Base-by-base conservation (phyloP, 2,113 vertebrate genomes). In the Erinaceus europaeus region DNA sequence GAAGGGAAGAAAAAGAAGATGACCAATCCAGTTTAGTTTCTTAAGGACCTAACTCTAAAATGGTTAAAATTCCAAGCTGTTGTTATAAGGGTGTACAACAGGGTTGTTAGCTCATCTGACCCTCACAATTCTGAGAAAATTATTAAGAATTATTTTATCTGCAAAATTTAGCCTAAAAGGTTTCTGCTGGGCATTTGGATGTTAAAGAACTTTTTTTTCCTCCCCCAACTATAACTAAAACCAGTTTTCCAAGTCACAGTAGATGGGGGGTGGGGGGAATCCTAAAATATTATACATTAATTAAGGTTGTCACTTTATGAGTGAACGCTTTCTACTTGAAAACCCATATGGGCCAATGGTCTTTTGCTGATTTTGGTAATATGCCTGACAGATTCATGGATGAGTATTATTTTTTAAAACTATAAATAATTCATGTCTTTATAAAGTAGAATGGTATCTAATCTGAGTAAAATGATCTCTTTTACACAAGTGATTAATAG, bases 191-290 rank as follows among this genome's bases (percentile, higher is more conserved):
- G 64, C 40, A 84, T 29, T 46, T 69, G 12, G 44, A 86, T 61
- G 88, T 88, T 71, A 55, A 89, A 90, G 73, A 46, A 71, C 77
- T 77, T 81, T 76, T 55, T 61, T 65, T 20, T 65, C 15, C 15
- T 48, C 15, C 46, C 46, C 46, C 62, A 86, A 88, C 84, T 71
- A 93, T 32, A 89, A 84, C 29, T 20, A 67, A 67, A 89, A 81
- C 25, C 74, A 64, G 52, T 67, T 88, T 75, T 69, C 69, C 76
- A 92, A 91, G 38, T 90, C 84, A 92, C 10, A 86, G 84, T 53
- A 85, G 64, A 42, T 44, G n/a, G 71, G 68, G n/a, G n/a, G n/a
- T n/a, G n/a, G n/a, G n/a, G n/a, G 27, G 29, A 38, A 92, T 78
- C 91, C 34, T 74, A 89, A 78, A 71, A 91, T 74, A 82, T 40